Conservation (phyloP, 2,888 invertebrate species). For the Cataglyphis altisquamis region DNA sequence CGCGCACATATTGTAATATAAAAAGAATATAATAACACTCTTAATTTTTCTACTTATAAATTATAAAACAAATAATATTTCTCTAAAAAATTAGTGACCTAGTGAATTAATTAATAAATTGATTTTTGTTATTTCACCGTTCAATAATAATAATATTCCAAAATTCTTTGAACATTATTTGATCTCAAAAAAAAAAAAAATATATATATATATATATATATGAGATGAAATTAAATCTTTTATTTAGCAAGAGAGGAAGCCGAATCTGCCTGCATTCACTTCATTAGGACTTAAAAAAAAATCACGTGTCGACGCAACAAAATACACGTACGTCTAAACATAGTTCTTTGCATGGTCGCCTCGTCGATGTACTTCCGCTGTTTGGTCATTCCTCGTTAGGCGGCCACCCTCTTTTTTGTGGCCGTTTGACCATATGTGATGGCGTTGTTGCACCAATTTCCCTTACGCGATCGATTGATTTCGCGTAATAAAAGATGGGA, state of each 20-base stretch:
- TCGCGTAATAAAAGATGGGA: constrained; percentile 71
- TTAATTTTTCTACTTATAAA: not conserved
- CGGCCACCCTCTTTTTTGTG: constrained; percentile 83
- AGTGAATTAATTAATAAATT: not conserved
- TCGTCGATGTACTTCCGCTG: constrained; percentile 71
- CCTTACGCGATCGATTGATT: constrained; percentile 77
- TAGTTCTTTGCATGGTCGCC: constrained; percentile 56
- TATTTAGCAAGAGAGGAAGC: not conserved
- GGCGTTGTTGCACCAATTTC: constrained; percentile 66
- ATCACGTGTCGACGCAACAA: constrained; percentile 62
- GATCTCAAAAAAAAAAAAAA: not conserved
- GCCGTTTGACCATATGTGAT: constrained; percentile 85
- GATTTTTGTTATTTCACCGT: not conserved
- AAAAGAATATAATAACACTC: not conserved
- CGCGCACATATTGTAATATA: not conserved
- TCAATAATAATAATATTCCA: not conserved
- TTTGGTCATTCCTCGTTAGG: constrained; percentile 81
- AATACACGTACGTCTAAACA: constrained; percentile 63
- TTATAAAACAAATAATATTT: not conserved
- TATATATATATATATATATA: not conserved
- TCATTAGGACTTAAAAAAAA: constrained; percentile 47
- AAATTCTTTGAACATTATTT: not conserved
- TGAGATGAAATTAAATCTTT: not conserved
- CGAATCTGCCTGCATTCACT: not conserved
- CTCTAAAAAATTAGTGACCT: not conserved